Base-by-base conservation (phyloP, 1,140 invertebrate genomes). In the Stratiolaelaps scimitus region DNA sequence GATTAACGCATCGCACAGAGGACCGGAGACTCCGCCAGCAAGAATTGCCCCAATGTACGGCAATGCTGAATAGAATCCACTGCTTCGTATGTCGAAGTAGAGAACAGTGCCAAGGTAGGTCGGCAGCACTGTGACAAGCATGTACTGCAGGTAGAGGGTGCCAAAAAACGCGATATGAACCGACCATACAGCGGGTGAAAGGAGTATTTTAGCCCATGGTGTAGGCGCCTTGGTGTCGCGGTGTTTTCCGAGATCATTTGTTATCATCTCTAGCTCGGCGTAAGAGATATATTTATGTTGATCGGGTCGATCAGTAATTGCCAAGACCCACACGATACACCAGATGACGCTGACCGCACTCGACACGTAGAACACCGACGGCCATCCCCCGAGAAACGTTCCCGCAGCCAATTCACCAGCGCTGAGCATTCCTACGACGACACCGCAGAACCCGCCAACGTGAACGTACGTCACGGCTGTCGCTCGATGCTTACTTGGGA, bases 71-170 rank as follows among this genome's bases (percentile, higher is more conserved):
- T 20, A 60, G 1, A 60, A 5, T 17, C 53, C 53, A 26, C 26
- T 60, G 53, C 23, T 60, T 76, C 89, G 85, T 68, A 94, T 88
- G 72, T 91, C 82, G 72, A 86, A 92, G 69, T 86, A 79, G 13
- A 95, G 78, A 65, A 94, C 87, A 72, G 85, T 83, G 72, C 89
- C 86, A 83, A 96, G 87, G 75, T 92, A 97, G 0, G 86, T 90
- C 7, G 92, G 92, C 66, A 96, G 79, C 72, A 92, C 88, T 74
- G 91, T 90, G 64, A 94, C 82, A 56, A 95, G 84, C 5, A 88
- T 92, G 77, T 94, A 94, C 2, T 60, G 53, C 53, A 60, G 23
- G 10, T 60, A 60, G 1, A 60, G 10, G 15, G 34, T 17, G 15
- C 53, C 53, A 40, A 40, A 40, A 6, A 40, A 10, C 5, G 34